Base-by-base conservation (phyloP, 2,888 invertebrate genomes). In the Therioaphis trifolii region DNA sequence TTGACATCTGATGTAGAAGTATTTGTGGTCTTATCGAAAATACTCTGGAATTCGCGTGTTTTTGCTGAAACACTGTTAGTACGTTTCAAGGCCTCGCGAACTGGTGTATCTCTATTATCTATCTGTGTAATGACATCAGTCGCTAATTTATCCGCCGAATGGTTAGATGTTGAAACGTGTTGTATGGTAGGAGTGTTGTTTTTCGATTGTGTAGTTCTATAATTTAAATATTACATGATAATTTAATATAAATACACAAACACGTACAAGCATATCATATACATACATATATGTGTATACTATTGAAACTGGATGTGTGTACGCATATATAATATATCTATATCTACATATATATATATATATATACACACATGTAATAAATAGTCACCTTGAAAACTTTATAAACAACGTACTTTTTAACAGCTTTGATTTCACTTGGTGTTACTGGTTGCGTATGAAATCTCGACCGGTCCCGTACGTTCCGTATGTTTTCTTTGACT, bases 371-470 rank as follows among this genome's bases (percentile, higher is more conserved):
- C n/a, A n/a, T n/a, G n/a, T n/a, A n/a, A n/a, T n/a, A n/a, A n/a
- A 68, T 52, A 35, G 68, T 79, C 78, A 79, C 78, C 78, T 79
- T 69, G 78, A 79, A 79, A 79, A 55, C 11, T 15, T 58, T 49
- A 71, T 15, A 4, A 58, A 5, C 40, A 24, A 74, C 82, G 24
- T 74, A 82, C 82, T 82, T 84, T 77, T 85, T 85, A 66, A 85
- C 78, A 55, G 85, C 85, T 52, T 84, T 72, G 49, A 93, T 91
- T 88, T 93, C 93, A 85, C 92, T 91, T 85, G 91, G 90, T 2
- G 93, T 92, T 52, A 95, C 92, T 1, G 95, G 94, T 89, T 94
- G 94, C 1, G 94, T 94, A 86, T 91, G 91, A 89, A 92, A 93
- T 72, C 87, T 84, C 43, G 84, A 43, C 40, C 77, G 77, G 69